Base-by-base conservation (phyloP, 2,113 vertebrate genomes). In the Platichthys flesus region DNA sequence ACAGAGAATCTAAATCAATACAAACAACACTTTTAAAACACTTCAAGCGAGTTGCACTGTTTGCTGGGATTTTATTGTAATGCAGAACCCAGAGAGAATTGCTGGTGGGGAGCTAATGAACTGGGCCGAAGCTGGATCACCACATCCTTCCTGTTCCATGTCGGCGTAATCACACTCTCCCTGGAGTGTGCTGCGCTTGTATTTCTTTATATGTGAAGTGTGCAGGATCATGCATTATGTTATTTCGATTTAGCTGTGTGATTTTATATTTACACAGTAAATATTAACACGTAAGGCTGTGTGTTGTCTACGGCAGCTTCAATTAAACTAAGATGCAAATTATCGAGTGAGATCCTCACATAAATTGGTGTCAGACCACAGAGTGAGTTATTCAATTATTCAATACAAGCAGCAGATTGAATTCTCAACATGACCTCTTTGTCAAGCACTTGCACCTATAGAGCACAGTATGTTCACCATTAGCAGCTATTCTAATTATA, bases 311-410 rank as follows among this genome's bases (percentile, higher is more conserved):
- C 28, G 59, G 57, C 28, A 9, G 23, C 37, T 78, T 59, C 26
- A 57, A 57, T 28, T 24, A 28, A 26, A 10, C 9, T 57, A 31
- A 1, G 51, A 55, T 31, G 23, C 18, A 66, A 71, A 76, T 49
- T 8, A 28, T 67, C 15, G 9, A 24, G 42, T 18, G 51, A 45
- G 70, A 60, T 56, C 26, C 58, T 62, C 24, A 42, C 54, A 61
- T 68, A 21, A 69, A 62, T 52, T 45, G 42, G 61, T 62, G 23
- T 40, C 74, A 74, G 52, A 15, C 23, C 68, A 79, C 65, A 13
- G 20, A 66, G 54, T 23, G 31, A 31, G 40, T 60, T 59, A 35
- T 5, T 31, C 64, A 66, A 28, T 66, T 64, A 59, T 67, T 74
- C 23, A 72, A 35, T 57, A 60, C 15, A 37, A 47, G 35, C 21